These are phyloP conservation scores for Protosalanx chinensis DNA, from an alignment of 2,797 vertebrate species.

Conservation along the genomic window DNA sequence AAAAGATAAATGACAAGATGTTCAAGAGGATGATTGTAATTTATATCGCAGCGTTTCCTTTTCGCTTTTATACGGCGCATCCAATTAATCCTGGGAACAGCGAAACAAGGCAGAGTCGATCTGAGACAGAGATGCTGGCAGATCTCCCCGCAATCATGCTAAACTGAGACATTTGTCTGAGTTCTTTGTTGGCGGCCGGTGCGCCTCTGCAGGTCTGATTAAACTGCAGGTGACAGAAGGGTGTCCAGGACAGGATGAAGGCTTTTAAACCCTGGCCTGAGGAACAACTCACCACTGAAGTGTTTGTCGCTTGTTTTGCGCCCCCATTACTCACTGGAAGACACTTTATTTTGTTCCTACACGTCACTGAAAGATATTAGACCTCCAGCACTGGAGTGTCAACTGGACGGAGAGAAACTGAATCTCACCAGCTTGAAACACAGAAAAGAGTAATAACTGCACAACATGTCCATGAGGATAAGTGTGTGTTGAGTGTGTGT, in stretches of 20 bases:
- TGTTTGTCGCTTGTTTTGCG: background rate
- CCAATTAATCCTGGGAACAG: conserved; percentile 47
- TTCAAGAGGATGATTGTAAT: conserved; percentile 50
- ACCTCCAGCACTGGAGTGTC: background rate
- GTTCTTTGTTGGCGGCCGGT: conserved; percentile 28
- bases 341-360: background rate
- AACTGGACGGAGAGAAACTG: too few relatives aligned
- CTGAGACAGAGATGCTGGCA: conserved; percentile 51
- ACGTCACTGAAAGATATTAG: background rate
- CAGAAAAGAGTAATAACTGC: background rate
- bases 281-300: background rate
- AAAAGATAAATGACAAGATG: conserved; percentile 54
- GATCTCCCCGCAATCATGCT: conserved; percentile 63
- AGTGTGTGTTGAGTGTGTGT: background rate
- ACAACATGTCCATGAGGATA: background rate
- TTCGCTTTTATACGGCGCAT: conserved; percentile 42
- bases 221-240: background rate
- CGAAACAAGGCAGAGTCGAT: conserved; percentile 34
- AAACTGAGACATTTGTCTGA: conserved; percentile 73
- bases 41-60: conserved; percentile 45
- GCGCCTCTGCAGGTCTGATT: background rate
- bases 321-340: background rate
- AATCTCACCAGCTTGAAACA: background rate
- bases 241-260: background rate
- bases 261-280: background rate